Percentiles rank a stretch among this genome's conserved stretches.
phyloP scores from a whole-genome alignment of 1,140 invertebrate genomes.

The Liolophura sinensis region DNA sequence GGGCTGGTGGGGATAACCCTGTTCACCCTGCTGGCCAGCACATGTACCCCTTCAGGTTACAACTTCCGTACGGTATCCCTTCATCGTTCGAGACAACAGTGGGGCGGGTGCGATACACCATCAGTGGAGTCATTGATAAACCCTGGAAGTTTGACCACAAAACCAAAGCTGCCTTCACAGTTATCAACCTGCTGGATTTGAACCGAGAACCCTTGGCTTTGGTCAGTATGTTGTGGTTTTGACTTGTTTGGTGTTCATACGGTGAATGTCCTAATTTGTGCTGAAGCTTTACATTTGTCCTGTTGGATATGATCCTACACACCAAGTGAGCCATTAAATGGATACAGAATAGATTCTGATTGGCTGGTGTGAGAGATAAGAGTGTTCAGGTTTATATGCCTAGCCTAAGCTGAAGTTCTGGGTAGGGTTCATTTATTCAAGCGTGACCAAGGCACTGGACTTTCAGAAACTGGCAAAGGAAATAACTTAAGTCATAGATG shows the following conservation, averaged over 20 bases:
- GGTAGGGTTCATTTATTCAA: too few relatives aligned
- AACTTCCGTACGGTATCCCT: conserved; percentile 59
- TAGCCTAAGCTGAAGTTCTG: too few relatives aligned
- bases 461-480: too few relatives aligned
- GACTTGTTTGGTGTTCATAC: not conserved
- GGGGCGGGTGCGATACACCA: conserved; percentile 59
- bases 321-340: too few relatives aligned
- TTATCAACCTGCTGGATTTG: conserved; percentile 50
- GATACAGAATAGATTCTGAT: too few relatives aligned
- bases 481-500: too few relatives aligned
- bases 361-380: too few relatives aligned
- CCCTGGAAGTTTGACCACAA: conserved; percentile 55
- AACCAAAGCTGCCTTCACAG: conserved; percentile 49
- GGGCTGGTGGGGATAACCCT: conserved; percentile 11
- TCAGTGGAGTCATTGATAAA: conserved; percentile 58
- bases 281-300: too few relatives aligned
- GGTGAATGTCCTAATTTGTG: too few relatives aligned
- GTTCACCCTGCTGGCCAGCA: conserved; percentile 46
- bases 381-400: too few relatives aligned
- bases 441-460: too few relatives aligned
- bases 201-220: conserved; percentile 27
- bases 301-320: too few relatives aligned
- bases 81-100: conserved; percentile 58
- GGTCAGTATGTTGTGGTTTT: conserved; percentile 17
- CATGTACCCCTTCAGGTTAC: conserved; percentile 59